These are phyloP conservation scores for Apteryx owenii DNA, from an alignment of 2,113 vertebrate genomes.

Conservation along the genomic window DNA sequence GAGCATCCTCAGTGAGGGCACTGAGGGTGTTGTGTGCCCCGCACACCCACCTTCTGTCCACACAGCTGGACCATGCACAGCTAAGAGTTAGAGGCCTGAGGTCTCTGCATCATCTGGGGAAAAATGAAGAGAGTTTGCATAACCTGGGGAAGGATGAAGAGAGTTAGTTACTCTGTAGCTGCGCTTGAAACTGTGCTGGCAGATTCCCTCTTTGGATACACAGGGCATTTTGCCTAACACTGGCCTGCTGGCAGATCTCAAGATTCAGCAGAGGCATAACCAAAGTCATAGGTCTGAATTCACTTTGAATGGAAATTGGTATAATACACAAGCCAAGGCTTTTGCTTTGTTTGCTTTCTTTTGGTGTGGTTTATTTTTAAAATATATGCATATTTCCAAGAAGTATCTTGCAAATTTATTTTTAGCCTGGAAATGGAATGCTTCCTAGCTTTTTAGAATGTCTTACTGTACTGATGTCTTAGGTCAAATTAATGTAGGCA, in stretches of 20 bases:
- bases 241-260: not conserved
- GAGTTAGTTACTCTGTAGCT: rapidly evolving
- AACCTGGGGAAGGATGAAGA: not conserved
- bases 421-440: not conserved
- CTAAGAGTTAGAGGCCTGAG: not conserved
- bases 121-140: not conserved
- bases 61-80: not conserved
- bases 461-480: not conserved
- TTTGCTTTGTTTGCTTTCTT: constrained; percentile 51
- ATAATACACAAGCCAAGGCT: constrained; percentile 26
- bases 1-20: not conserved
- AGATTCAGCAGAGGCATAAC: not conserved
- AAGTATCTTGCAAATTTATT: constrained; percentile 41
- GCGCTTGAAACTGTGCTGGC: not conserved
- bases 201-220: not conserved
- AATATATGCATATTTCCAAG: constrained; percentile 45
- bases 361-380: constrained; percentile 49
- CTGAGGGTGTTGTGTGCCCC: no score
- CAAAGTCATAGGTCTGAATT: not conserved
- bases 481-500: not conserved
- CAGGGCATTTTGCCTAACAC: not conserved
- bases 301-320: not conserved
- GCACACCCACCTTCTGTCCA: not conserved
- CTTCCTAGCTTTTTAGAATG: constrained; percentile 8
- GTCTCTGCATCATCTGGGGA: not conserved